These are phyloP conservation scores for Brachyopa scutellaris DNA, from an alignment of 2,888 invertebrate species.

Conservation along the genomic window DNA sequence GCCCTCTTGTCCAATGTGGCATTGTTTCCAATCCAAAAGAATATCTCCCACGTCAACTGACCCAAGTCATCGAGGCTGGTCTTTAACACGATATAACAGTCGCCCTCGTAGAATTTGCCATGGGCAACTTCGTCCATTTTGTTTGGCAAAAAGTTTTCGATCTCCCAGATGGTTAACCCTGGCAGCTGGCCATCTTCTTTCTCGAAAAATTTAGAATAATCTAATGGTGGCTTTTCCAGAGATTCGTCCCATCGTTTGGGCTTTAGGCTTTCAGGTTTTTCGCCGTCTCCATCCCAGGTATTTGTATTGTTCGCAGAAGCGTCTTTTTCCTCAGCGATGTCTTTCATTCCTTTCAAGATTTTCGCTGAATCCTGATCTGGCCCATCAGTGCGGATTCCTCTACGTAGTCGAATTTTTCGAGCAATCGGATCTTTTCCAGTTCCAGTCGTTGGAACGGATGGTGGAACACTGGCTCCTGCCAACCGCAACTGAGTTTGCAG, in stretches of 20 bases:
- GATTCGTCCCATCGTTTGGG: constrained; percentile 98
- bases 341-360: constrained; percentile 90
- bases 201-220: constrained; percentile 98
- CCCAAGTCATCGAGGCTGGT: constrained; percentile 92
- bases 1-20: constrained; percentile 88
- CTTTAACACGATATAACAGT: constrained; percentile 98
- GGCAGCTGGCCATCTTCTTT: constrained; percentile 96
- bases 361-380: constrained; percentile 94
- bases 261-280: constrained; percentile 85
- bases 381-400: constrained; percentile 89
- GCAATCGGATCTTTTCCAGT: constrained; percentile 95
- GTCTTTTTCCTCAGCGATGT: constrained; percentile 88
- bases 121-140: constrained; percentile 95
- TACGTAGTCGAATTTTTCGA: constrained; percentile 93
- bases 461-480: constrained; percentile 94
- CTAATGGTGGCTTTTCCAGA: constrained; percentile 95
- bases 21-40: constrained; percentile 99
- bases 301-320: constrained; percentile 83
- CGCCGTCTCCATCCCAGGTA: constrained; percentile 82
- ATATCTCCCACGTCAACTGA: constrained; percentile 96
- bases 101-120: constrained; percentile 99
- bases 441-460: constrained; percentile 86
- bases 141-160: constrained; percentile 99
- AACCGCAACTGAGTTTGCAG: constrained; percentile 95
- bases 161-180: constrained; percentile 98